Conservation (phyloP, 2,797 vertebrate genomes). For the Lacerta agilis region DNA sequence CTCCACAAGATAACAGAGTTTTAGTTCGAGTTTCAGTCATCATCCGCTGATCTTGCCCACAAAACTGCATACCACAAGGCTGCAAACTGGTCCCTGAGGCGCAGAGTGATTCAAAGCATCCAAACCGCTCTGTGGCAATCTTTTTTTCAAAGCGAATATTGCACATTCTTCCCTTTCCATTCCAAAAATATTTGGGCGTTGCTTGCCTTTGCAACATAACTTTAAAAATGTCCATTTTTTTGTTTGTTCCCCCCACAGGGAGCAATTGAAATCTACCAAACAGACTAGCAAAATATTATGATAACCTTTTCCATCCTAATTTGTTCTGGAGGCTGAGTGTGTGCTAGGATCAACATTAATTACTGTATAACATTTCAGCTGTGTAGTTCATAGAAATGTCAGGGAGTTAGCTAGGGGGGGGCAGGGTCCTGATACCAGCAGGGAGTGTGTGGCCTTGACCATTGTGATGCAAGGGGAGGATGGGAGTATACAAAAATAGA, state of each 20-base stretch:
- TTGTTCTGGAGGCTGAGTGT: constrained; percentile 86
- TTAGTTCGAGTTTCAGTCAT: constrained; percentile 64
- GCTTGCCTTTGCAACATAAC: constrained; percentile 60
- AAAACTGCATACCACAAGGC: constrained; percentile 21
- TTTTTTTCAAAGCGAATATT: constrained; percentile 57
- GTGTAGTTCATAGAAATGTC: constrained; percentile 86
- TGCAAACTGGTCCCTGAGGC: constrained; percentile 29
- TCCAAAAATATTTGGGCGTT: constrained; percentile 56
- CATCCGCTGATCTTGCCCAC: constrained; percentile 35
- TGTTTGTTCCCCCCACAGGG: constrained; percentile 80
- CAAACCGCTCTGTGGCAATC: constrained; percentile 31
- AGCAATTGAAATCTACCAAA: constrained; percentile 84
- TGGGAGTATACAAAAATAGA: constrained; percentile 73
- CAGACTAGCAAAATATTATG: constrained; percentile 90
- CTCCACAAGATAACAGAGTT: constrained; percentile 73
- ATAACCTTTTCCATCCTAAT: constrained; percentile 93
- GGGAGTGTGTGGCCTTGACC: constrained; percentile 65
- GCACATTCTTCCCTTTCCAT: constrained; percentile 46
- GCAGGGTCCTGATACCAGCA: constrained; percentile 73
- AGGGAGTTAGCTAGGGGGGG: constrained; percentile 80
- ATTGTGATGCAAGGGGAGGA: constrained; percentile 69
- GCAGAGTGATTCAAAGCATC: constrained; percentile 30
- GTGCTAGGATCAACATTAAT: constrained; percentile 89
- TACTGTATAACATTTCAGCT: constrained; percentile 89
- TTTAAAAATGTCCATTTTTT: constrained; percentile 78